Percentiles rank a stretch among this genome's conserved stretches.
Evolutionary conservation across 2,797 vertebrate species (phyloP).

Genomic region (Pteronotus mesoamericanus): DNA sequence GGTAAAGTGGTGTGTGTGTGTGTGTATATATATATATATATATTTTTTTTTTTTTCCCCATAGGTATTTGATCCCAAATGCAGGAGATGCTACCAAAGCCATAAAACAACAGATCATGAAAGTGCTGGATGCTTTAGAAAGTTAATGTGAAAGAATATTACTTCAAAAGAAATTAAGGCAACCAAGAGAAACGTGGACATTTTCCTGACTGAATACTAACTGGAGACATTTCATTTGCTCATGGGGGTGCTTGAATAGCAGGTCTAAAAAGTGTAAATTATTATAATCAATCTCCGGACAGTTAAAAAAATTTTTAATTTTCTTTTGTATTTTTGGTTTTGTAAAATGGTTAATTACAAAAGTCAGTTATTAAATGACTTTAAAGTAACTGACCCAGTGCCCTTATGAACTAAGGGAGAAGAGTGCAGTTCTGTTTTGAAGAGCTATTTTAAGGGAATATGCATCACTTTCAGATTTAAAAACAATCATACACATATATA

Average conservation of each 20-base stretch:
- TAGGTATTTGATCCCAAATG: constrained; percentile 98
- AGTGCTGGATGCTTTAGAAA: constrained; percentile 97
- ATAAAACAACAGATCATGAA: constrained; percentile 99
- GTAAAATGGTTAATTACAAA: constrained; percentile 79
- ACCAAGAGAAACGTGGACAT: constrained; percentile 77
- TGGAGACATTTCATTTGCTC: constrained; percentile 78
- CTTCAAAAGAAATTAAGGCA: constrained; percentile 75
- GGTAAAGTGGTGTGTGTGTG: background rate
- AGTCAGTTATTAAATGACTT: constrained; percentile 78
- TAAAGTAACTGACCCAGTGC: constrained; percentile 54
- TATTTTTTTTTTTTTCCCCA: background rate
- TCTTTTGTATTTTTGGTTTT: constrained; percentile 71
- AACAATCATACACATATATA: constrained; percentile 5
- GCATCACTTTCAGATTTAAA: constrained; percentile 60
- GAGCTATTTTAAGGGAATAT: constrained; percentile 69
- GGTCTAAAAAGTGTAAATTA: constrained; percentile 82
- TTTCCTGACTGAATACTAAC: constrained; percentile 77
- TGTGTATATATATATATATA: background rate
- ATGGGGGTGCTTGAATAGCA: constrained; percentile 77
- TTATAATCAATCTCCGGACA: constrained; percentile 75
- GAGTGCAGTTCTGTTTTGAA: constrained; percentile 73
- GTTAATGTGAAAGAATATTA: constrained; percentile 85
- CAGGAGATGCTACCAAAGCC: constrained; percentile 98
- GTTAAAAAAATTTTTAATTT: constrained; percentile 67
- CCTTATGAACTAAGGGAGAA: constrained; percentile 58